phyloP scores from a whole-genome alignment of 2,113 vertebrate species.

The Phyllostomus hastatus region DNA sequence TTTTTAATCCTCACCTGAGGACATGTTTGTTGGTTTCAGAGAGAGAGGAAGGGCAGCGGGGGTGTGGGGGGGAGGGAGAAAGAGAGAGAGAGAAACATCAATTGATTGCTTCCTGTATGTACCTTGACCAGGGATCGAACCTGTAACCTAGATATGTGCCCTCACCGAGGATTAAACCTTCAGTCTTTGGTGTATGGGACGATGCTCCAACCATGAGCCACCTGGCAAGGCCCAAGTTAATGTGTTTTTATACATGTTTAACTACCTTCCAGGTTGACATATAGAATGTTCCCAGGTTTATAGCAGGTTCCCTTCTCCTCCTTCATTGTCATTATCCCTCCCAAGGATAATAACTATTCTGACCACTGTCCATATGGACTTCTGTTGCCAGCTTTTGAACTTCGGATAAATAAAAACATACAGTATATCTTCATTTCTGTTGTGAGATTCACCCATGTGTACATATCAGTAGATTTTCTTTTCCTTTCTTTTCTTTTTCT shows the following conservation, averaged over 20 bases:
- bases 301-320: neutral
- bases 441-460: neutral
- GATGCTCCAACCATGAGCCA: too few relatives aligned
- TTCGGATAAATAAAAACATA: neutral
- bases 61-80: too few relatives aligned
- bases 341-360: neutral
- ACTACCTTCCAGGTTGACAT: neutral
- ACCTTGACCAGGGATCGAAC: too few relatives aligned
- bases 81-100: too few relatives aligned
- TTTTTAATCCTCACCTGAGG: too few relatives aligned
- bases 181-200: too few relatives aligned
- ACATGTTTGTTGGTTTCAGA: too few relatives aligned
- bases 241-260: neutral
- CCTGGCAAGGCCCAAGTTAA: neutral
- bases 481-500: neutral
- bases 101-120: too few relatives aligned
- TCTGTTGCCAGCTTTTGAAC: neutral
- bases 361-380: neutral
- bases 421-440: neutral
- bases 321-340: neutral
- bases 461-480: neutral
- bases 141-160: too few relatives aligned
- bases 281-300: neutral
- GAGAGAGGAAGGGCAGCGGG: too few relatives aligned
- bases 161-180: too few relatives aligned